Evolutionary conservation across 2,113 vertebrate species (phyloP), one percentile per base, ranked within the genome.

Genomic region (Sardina pilchardus): DNA sequence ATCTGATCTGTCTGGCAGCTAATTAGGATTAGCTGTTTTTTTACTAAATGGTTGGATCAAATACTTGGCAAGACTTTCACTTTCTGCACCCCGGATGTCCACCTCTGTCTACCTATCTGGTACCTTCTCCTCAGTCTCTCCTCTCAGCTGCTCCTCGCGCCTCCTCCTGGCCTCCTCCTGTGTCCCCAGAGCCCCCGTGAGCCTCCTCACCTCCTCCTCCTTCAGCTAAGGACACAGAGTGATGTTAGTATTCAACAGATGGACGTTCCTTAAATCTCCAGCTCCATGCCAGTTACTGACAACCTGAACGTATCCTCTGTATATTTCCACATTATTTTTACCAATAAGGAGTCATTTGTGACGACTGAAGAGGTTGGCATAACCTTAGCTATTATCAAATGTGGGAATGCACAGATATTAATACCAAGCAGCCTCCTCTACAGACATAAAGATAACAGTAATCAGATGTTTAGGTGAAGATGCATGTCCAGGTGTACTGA

Each of bases 201-300:
- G 90, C 56, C 84, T 91, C 82, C 84, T 86, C 17, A 88, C 78
- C 53, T 95, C 94, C 53, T 94, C 92, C 50, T 95, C 93, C 88
- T 92, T 95, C 16, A 89, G 81, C 95, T 95, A 84, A 10, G 85
- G 39, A 42, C 80, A n/a, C 81, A 75, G 36, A 24, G 80, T 59
- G 5, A 6, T 7, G 21, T 24, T 24, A 59, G 6, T 59, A 19
- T 53, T 53, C 16, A 14, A 47, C 45, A 24, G 53, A 59, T 0
- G 21, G 53, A 24, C 19, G 24, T 59, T 19, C 53, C 53, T 59
- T 24, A 59, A 24, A 7, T 19, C 19, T 59, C 53, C 4, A 6
- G 53, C 6, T 59, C 6, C 53, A 59, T 19, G 53, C 21, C 19
- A 4, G 21, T 21, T 6, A 59, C 53, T 59, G 53, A 59, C 53